These are phyloP conservation scores for Diglossa cyanea DNA, from an alignment of 2,797 vertebrate species.

Conservation along the genomic window DNA sequence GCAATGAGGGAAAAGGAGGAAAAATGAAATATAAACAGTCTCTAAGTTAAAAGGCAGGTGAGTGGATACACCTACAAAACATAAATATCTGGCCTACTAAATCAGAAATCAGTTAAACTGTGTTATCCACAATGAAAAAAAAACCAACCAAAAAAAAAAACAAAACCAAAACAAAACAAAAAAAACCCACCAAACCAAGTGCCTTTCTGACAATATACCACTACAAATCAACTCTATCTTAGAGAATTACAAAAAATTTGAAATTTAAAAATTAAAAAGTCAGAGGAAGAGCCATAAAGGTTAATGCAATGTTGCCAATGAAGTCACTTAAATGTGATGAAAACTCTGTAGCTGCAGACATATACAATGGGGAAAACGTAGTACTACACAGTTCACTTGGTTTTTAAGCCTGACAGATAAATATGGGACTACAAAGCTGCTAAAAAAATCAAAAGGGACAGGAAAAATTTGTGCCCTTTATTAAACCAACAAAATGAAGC, in stretches of 20 bases:
- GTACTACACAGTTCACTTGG: neutral
- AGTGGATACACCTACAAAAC: neutral
- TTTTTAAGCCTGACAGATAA: neutral
- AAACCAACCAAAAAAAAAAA: neutral
- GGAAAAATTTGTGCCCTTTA: neutral
- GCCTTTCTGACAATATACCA: neutral
- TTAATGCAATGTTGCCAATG: neutral
- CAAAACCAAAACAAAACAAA: neutral
- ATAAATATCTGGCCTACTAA: neutral
- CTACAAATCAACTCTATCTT: neutral
- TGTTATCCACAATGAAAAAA: neutral
- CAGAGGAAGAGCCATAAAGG: neutral
- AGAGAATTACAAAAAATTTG: neutral
- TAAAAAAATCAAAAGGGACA: neutral
- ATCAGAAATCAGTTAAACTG: neutral
- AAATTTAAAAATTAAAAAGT: neutral
- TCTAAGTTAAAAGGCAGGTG: neutral
- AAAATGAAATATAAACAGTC: neutral
- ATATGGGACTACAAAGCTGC: neutral
- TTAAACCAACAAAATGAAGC: neutral
- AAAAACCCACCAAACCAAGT: neutral
- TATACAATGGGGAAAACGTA: neutral
- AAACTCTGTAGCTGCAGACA: neutral
- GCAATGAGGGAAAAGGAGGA: neutral
- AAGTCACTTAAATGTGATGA: neutral